Percentiles rank a stretch among this genome's conserved stretches.
Conservation (phyloP, 2,113 vertebrate genomes). For the Pycnonotus jocosus region DNA sequence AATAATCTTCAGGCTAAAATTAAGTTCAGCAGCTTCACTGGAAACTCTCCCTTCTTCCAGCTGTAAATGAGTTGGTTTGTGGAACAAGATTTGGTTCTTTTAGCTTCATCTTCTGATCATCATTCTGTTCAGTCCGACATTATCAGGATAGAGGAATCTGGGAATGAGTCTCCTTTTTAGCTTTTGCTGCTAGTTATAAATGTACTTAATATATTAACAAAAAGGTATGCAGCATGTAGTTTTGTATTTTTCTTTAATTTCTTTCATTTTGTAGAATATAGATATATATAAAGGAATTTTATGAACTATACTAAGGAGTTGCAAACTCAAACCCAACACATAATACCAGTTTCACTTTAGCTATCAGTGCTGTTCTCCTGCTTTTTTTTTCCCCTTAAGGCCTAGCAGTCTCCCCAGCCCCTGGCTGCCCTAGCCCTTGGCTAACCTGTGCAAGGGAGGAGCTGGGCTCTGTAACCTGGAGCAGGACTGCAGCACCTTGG, state of each 20-base stretch:
- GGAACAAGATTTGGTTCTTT: background rate
- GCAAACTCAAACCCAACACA: background rate
- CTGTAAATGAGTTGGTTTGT: background rate
- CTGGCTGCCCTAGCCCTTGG: background rate
- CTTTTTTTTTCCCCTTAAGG: rapidly evolving
- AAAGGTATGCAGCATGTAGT: background rate
- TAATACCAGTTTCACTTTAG: background rate
- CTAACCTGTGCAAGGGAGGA: background rate
- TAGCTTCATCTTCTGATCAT: background rate
- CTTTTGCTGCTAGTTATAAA: background rate
- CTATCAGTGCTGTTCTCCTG: background rate
- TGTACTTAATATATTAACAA: background rate
- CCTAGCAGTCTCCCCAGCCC: background rate
- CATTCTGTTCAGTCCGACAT: rapidly evolving
- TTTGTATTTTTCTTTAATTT: background rate
- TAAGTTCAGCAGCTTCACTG: background rate
- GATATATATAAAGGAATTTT: background rate
- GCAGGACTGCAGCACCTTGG: background rate
- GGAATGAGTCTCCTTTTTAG: background rate
- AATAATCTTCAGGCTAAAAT: background rate
- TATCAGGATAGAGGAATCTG: background rate
- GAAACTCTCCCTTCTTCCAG: background rate
- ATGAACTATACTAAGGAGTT: background rate
- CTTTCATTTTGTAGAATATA: background rate
- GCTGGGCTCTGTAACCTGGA: background rate